Percentiles rank a stretch among this genome's conserved stretches.
phyloP scores from a whole-genome alignment of 2,113 vertebrate genomes.

The Fulmarus glacialis region DNA sequence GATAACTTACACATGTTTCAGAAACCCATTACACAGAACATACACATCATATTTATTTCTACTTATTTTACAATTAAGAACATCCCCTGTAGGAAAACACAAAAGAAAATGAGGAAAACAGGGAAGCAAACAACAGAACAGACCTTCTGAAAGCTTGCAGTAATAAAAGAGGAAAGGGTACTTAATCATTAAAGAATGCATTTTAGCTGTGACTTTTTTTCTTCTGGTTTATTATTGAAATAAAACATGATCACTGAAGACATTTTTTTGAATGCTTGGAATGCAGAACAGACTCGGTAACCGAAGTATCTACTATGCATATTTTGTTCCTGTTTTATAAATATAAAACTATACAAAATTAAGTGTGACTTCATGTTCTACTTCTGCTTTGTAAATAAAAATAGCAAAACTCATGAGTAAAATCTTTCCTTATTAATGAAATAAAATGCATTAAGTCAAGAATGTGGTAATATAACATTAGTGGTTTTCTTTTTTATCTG shows the following conservation, averaged over 20 bases:
- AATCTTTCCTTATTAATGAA: not conserved
- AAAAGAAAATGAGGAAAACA: not conserved
- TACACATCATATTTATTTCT: slow-evolving; percentile 9
- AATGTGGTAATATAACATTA: not conserved
- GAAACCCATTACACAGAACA: not conserved
- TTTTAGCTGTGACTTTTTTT: slow-evolving; percentile 54
- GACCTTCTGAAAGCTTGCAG: slow-evolving; percentile 20
- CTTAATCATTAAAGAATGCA: slow-evolving; percentile 32
- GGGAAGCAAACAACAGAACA: not conserved
- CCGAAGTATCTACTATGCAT: not conserved
- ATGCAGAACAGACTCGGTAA: slow-evolving; percentile 33
- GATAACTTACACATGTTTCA: not conserved
- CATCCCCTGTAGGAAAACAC: not conserved
- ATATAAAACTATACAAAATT: slow-evolving; percentile 59
- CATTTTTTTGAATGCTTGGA: slow-evolving; percentile 67
- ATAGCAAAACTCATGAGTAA: not conserved
- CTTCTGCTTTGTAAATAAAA: not conserved
- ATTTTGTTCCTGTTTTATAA: slow-evolving; percentile 42
- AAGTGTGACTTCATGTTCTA: slow-evolving; percentile 28
- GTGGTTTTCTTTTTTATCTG: not conserved
- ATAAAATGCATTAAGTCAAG: not conserved
- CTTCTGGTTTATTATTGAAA: slow-evolving; percentile 63
- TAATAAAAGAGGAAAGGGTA: slow-evolving; percentile 23
- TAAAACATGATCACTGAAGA: slow-evolving; percentile 64
- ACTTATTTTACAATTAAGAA: slow-evolving; percentile 38